These are phyloP conservation scores for Eidolon dupreanum DNA, from an alignment of 2,797 vertebrate species.

Conservation along the genomic window DNA sequence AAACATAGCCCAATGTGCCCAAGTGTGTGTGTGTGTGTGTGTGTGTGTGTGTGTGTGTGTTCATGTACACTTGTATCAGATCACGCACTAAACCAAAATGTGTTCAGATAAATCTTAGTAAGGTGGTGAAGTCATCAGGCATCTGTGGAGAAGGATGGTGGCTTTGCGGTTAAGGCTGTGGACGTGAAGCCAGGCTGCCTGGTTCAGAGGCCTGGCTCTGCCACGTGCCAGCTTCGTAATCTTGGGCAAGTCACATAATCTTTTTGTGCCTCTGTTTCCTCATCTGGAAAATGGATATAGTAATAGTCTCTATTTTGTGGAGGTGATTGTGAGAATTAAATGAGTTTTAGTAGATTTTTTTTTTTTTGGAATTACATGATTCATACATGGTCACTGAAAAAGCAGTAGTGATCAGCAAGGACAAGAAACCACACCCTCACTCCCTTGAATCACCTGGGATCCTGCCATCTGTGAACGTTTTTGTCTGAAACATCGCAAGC, in stretches of 20 bases:
- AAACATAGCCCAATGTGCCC: neutral
- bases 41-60: neutral
- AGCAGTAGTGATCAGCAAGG: neutral
- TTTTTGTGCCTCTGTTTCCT: constrained; percentile 2
- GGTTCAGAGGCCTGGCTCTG: neutral
- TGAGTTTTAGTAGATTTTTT: neutral
- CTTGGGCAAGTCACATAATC: neutral
- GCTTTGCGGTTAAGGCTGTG: neutral
- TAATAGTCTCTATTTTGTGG: neutral
- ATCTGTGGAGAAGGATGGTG: neutral
- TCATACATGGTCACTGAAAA: neutral
- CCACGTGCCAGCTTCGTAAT: neutral
- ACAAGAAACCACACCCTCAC: no score
- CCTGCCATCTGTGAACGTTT: neutral
- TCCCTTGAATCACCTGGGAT: neutral
- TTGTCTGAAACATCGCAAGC: no score
- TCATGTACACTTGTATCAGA: neutral
- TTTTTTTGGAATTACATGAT: neutral
- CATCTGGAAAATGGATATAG: neutral
- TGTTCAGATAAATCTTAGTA: neutral
- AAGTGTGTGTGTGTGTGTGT: neutral
- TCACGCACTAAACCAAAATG: neutral
- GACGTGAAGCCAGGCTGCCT: neutral
- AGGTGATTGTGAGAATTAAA: neutral
- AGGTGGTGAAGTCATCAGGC: neutral